Percentiles rank a stretch among this genome's conserved stretches.
phyloP scores from a whole-genome alignment of 2,888 invertebrate species.

The Toxonevra muliebris region DNA sequence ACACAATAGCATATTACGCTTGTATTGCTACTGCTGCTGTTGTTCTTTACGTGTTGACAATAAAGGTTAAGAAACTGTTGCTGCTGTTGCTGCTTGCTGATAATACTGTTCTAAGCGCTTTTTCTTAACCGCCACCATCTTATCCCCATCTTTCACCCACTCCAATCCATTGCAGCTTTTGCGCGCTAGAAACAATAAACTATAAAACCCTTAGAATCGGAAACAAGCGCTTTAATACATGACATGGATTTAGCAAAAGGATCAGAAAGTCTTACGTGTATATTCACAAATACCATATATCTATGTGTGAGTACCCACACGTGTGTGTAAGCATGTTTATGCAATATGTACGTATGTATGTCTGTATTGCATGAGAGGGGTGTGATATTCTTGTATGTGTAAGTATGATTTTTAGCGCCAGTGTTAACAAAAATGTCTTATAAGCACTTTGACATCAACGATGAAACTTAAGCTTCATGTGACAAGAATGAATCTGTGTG shows the following conservation, averaged over 20 bases:
- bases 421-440: neutral
- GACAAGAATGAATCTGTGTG: neutral
- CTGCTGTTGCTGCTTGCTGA: neutral
- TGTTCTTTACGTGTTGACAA: neutral
- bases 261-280: conserved; percentile 22
- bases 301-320: neutral
- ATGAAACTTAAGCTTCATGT: neutral
- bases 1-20: neutral
- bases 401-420: conserved; percentile 1
- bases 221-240: conserved; percentile 12
- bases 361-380: no score
- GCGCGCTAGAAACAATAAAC: conserved; percentile 27
- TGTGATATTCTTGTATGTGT: neutral
- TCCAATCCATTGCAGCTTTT: conserved; percentile 16
- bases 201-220: conserved; percentile 28
- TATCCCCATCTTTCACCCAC: neutral
- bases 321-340: neutral
- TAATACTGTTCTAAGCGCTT: conserved; percentile 2
- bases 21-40: neutral
- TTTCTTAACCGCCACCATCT: neutral
- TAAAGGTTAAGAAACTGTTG: conserved; percentile 4
- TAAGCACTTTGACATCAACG: neutral
- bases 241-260: conserved; percentile 21
- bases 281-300: neutral
- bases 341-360: neutral